Conservation (phyloP, 2,113 vertebrate species). For the Cyanoliseus patagonus region DNA sequence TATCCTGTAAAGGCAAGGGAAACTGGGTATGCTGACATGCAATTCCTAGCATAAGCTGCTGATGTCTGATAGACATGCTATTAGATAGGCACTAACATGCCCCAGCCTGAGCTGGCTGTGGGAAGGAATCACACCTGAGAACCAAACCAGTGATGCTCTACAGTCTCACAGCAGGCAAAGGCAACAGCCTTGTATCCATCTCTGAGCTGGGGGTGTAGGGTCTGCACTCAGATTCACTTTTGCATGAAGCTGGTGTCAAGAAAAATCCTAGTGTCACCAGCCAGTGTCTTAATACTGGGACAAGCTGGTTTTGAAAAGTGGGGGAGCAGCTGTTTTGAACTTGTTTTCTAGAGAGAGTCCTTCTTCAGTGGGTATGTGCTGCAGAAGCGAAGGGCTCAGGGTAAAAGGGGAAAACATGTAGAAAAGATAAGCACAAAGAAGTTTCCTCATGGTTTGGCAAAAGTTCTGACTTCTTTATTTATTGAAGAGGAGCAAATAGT, state of each 20-base stretch:
- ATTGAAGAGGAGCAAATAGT: background rate
- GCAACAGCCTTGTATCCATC: background rate
- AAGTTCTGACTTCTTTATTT: background rate
- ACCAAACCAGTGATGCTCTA: fast-evolving
- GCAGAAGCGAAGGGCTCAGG: background rate
- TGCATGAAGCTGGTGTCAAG: background rate
- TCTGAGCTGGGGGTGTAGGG: background rate
- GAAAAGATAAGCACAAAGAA: background rate
- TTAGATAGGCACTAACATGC: background rate
- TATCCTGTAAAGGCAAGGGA: fast-evolving
- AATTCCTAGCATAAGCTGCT: fast-evolving
- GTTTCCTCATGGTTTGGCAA: background rate
- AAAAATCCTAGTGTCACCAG: background rate
- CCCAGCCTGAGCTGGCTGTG: fast-evolving
- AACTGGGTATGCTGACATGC: fast-evolving
- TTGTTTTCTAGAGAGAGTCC: background rate
- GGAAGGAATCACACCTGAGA: fast-evolving
- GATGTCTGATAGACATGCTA: fast-evolving
- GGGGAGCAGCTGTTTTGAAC: background rate
- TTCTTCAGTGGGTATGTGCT: fast-evolving
- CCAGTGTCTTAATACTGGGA: background rate
- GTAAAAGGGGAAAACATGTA: background rate
- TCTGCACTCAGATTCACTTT: background rate
- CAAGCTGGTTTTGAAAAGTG: background rate
- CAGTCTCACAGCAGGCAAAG: fast-evolving